Percentiles rank a stretch among this genome's conserved stretches.
These are phyloP conservation scores for Parazoanthus atlanticus DNA, from an alignment of 92 coral and sea anemone species.

Conservation along the genomic window DNA sequence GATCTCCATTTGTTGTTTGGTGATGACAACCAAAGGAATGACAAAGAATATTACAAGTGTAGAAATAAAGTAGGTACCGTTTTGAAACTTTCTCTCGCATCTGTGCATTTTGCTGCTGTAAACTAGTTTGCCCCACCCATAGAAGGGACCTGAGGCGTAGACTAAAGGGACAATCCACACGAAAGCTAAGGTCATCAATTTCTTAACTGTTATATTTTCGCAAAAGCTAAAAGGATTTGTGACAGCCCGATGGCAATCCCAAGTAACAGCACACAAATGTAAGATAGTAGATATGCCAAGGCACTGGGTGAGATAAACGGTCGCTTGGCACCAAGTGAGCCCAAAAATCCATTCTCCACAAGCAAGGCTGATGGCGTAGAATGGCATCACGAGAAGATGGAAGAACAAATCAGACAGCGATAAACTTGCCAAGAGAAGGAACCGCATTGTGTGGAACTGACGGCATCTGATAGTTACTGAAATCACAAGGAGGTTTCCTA, in stretches of 20 bases:
- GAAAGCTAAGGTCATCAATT: neutral
- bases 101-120: conserved; percentile 2
- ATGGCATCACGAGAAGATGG: conserved; percentile 12
- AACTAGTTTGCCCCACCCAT: conserved; percentile 22
- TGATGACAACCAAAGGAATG: conserved; percentile 2
- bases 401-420: conserved; percentile 13
- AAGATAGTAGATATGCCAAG: conserved; percentile 9
- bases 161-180: conserved; percentile 18
- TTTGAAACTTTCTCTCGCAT: conserved; percentile 13
- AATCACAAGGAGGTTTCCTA: conserved; percentile 29
- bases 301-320: neutral
- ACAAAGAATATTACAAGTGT: neutral
- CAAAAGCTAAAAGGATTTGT: conserved; percentile 8
- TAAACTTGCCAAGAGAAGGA: conserved; percentile 20
- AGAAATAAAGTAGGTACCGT: neutral
- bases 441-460: neutral
- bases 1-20: conserved; percentile 26
- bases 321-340: conserved; percentile 16
- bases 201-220: conserved; percentile 5
- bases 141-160: neutral
- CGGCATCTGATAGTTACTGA: neutral
- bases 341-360: conserved; percentile 29
- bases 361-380: conserved; percentile 10
- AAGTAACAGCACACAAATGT: conserved; percentile 11
- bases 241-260: conserved; percentile 21